A percentile compares a stretch with the other conserved stretches of the same genome.
Conservation (phyloP, 2,113 vertebrate genomes). For the Steatornis caripensis region DNA sequence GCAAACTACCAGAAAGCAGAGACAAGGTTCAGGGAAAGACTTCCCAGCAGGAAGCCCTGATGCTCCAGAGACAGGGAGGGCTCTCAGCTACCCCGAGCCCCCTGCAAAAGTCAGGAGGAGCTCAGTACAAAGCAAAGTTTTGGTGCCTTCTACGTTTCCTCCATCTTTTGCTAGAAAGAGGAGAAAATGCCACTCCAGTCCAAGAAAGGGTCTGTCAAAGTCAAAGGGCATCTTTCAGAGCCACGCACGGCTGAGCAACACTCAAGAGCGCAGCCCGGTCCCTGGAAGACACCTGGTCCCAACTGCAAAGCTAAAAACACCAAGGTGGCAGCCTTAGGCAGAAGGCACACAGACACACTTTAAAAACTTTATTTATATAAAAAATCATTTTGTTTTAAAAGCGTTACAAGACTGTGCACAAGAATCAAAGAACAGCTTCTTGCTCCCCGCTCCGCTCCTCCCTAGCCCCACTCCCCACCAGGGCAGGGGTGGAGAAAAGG, state of each 20-base stretch:
- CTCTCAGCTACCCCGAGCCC: background rate
- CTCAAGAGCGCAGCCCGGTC: background rate
- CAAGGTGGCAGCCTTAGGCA: background rate
- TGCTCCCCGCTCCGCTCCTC: background rate
- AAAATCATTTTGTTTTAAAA: slow-evolving; percentile 82
- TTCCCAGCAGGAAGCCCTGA: background rate
- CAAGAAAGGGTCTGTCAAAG: background rate
- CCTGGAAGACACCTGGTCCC: background rate
- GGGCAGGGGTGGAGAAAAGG: background rate
- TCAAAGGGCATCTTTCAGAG: too few relatives aligned
- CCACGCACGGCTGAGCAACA: rapidly evolving
- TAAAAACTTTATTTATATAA: slow-evolving; percentile 86
- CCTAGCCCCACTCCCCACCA: background rate
- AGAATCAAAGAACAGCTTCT: slow-evolving; percentile 55
- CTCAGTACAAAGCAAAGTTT: background rate
- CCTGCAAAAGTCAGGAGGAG: rapidly evolving
- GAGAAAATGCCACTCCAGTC: rapidly evolving
- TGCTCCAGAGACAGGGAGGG: background rate
- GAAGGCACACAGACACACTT: slow-evolving; percentile 65
- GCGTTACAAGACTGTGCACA: slow-evolving; percentile 75
- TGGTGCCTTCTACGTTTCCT: background rate
- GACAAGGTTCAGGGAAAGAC: too few relatives aligned
- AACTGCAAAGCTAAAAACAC: background rate
- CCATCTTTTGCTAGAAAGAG: too few relatives aligned
- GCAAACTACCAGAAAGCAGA: background rate